These are phyloP conservation scores for Enteromius radiatus DNA, from an alignment of 2,797 vertebrate species.

Conservation along the genomic window DNA sequence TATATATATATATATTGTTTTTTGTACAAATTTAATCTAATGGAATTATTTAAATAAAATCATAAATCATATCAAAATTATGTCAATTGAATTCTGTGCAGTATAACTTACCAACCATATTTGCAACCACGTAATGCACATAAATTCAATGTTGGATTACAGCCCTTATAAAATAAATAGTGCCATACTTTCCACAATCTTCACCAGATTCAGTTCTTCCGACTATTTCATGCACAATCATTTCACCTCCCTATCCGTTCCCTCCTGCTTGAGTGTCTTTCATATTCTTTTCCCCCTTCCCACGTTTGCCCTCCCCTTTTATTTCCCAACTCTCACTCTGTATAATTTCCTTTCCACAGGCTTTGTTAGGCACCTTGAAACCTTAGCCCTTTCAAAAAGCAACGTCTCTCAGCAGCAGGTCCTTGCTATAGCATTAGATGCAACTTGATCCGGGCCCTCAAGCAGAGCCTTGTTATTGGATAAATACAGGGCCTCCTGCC, in stretches of 20 bases:
- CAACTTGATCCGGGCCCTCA: constrained; percentile 62
- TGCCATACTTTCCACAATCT: neutral
- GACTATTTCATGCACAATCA: constrained; percentile 36
- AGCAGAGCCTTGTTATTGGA: constrained; percentile 62
- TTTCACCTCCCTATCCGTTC: constrained; percentile 45
- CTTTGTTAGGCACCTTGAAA: constrained; percentile 67
- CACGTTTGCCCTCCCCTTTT: constrained; percentile 16
- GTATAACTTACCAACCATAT: neutral
- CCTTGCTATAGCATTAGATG: constrained; percentile 66
- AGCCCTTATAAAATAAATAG: neutral
- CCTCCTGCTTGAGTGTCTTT: constrained; percentile 32
- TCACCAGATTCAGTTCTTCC: neutral
- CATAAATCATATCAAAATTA: neutral
- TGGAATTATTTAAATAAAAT: neutral
- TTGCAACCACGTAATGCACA: neutral
- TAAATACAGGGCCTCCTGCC: constrained; percentile 59
- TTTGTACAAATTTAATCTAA: neutral
- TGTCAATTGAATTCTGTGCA: neutral
- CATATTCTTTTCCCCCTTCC: constrained; percentile 40
- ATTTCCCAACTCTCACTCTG: constrained; percentile 53
- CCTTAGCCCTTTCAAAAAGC: constrained; percentile 65
- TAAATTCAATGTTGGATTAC: neutral
- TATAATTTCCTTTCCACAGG: constrained; percentile 60
- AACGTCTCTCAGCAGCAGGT: constrained; percentile 65
- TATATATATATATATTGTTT: neutral